Percentiles rank a stretch among this genome's conserved stretches.
These are phyloP conservation scores for Actinostola sp. DNA, from an alignment of 92 coral and sea anemone genomes.

Conservation along the genomic window DNA sequence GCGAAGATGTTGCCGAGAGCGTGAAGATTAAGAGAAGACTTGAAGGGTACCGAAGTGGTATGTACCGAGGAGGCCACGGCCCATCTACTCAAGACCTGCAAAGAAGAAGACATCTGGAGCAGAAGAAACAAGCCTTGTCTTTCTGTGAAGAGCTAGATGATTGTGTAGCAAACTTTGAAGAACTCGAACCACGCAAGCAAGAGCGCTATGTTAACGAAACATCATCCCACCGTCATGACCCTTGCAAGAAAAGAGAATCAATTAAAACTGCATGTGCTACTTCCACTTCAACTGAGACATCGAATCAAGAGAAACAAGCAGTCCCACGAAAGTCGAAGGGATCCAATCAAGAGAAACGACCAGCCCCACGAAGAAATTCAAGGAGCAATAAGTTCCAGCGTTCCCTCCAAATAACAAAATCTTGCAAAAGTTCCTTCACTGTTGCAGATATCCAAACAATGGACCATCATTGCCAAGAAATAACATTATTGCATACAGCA, in stretches of 20 bases:
- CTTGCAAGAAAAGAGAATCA: constrained; percentile 28
- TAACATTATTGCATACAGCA: constrained; percentile 39
- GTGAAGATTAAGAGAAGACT: constrained; percentile 30
- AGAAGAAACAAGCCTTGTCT: constrained; percentile 32
- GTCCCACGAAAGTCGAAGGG: constrained; percentile 28
- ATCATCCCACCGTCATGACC: constrained; percentile 57
- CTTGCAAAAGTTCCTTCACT: constrained; percentile 37
- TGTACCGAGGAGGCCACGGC: constrained; percentile 58
- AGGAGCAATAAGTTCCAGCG: constrained; percentile 53
- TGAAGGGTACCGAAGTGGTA: constrained; percentile 22
- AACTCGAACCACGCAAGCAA: constrained; percentile 5
- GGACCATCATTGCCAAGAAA: constrained; percentile 30
- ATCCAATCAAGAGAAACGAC: background rate
- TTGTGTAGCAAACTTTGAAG: constrained; percentile 20
- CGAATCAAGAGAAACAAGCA: constrained; percentile 28
- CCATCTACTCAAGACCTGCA: constrained; percentile 44
- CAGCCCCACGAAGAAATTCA: background rate
- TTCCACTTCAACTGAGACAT: background rate
- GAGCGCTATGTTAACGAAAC: constrained; percentile 54
- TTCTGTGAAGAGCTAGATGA: constrained; percentile 57
- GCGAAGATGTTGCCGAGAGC: constrained; percentile 61
- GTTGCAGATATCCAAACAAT: constrained; percentile 31
- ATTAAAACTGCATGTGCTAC: too few species aligned
- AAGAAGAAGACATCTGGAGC: constrained; percentile 31
- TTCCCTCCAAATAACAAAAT: constrained; percentile 56